Evolutionary conservation across 2,113 vertebrate genomes (phyloP).

Genomic region (Melanerpes formicivorus): DNA sequence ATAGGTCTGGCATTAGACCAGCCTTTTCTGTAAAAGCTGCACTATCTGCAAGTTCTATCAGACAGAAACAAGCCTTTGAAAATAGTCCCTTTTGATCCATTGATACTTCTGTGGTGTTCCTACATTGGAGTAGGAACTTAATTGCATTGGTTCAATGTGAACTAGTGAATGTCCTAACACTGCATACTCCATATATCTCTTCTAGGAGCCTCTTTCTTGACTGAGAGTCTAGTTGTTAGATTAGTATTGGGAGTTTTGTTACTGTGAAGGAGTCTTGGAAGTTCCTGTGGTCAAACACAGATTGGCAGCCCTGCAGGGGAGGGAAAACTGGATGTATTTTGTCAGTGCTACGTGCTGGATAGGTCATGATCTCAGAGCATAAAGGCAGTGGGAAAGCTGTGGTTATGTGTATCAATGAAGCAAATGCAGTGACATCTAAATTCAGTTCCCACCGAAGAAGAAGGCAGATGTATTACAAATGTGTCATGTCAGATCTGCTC

Average conservation of each 20-base stretch:
- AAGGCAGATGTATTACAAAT: not conserved
- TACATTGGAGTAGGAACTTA: not conserved
- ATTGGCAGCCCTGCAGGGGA: not conserved
- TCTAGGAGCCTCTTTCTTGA: not conserved
- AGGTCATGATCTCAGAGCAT: not conserved
- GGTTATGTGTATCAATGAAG: not conserved
- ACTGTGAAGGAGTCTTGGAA: not conserved
- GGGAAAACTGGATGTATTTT: not conserved
- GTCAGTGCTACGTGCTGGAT: not conserved
- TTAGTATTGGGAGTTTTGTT: not conserved
- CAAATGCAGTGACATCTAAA: rapidly evolving
- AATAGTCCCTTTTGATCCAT: not conserved
- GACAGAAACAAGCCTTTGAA: not conserved
- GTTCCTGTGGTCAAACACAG: not conserved
- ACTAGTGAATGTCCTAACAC: not conserved
- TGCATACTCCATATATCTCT: not conserved
- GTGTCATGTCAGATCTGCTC: not conserved
- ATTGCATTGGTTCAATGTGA: not conserved
- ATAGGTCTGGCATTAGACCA: not conserved
- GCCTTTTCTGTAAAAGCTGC: not conserved
- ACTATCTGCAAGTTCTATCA: not conserved
- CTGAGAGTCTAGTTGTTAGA: not conserved
- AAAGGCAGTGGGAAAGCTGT: not conserved
- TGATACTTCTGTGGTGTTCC: not conserved
- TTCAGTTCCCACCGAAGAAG: not conserved